phyloP scores from a whole-genome alignment of 2,888 invertebrate genomes.

The Alitta virens region DNA sequence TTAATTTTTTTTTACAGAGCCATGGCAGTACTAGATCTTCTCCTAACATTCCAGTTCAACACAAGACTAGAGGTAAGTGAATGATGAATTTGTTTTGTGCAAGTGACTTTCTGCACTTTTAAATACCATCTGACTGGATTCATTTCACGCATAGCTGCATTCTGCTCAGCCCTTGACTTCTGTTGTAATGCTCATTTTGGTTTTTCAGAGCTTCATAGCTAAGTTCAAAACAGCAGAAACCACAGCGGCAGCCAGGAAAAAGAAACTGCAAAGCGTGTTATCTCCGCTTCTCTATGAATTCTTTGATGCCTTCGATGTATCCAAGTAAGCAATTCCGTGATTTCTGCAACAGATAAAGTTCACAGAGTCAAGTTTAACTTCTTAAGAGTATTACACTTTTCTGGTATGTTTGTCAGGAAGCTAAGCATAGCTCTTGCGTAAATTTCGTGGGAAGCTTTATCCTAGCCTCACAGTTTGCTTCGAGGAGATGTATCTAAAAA shows the following conservation, averaged over 20 bases:
- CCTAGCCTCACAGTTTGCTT: too few relatives aligned
- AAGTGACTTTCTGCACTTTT: not conserved
- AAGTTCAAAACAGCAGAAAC: slow-evolving; percentile 36
- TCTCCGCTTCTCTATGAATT: slow-evolving; percentile 27
- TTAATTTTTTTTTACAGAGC: slow-evolving; percentile 43
- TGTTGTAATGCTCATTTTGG: not conserved
- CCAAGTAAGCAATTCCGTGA: slow-evolving; percentile 23
- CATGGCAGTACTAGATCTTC: slow-evolving; percentile 53
- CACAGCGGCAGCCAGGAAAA: slow-evolving; percentile 15
- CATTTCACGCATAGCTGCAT: not conserved
- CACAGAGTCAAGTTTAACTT: too few relatives aligned
- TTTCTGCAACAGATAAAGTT: too few relatives aligned
- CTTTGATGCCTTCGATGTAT: slow-evolving; percentile 29
- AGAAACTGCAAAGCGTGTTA: slow-evolving; percentile 25
- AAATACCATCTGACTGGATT: not conserved
- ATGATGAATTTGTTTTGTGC: not conserved
- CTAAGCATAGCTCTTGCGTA: too few relatives aligned
- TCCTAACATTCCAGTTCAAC: slow-evolving; percentile 56
- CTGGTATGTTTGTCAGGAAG: too few relatives aligned
- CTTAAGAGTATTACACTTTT: too few relatives aligned
- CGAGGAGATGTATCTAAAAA: too few relatives aligned
- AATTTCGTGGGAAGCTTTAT: too few relatives aligned
- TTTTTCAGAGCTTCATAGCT: slow-evolving; percentile 32
- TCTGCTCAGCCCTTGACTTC: not conserved
- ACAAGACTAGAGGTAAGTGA: slow-evolving; percentile 49